Conservation (phyloP, 2,888 invertebrate species). For the Aradus depressus region DNA sequence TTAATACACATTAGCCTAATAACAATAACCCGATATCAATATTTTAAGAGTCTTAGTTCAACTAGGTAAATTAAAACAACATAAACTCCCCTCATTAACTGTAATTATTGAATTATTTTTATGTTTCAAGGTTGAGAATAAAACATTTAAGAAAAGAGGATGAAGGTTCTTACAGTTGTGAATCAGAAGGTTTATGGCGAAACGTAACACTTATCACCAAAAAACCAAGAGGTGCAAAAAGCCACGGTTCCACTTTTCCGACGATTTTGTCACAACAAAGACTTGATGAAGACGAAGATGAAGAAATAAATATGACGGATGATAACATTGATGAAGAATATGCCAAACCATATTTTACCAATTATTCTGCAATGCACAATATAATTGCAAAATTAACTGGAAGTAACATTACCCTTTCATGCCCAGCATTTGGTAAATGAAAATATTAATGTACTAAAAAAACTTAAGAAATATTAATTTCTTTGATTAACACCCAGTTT, state of each 20-base stretch:
- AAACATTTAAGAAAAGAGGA: constrained; percentile 41
- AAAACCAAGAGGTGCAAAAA: constrained; percentile 4
- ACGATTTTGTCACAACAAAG: constrained; percentile 11
- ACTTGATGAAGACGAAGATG: constrained; percentile 16
- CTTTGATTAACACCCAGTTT: too few species aligned
- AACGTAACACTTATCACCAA: constrained; percentile 30
- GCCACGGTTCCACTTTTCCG: constrained; percentile 6
- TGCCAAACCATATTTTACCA: constrained; percentile 19
- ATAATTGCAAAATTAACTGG: constrained; percentile 21
- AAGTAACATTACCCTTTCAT: constrained; percentile 17
- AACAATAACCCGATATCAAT: too few species aligned
- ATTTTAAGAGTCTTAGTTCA: too few species aligned
- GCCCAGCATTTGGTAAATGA: constrained; percentile 25
- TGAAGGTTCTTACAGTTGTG: constrained; percentile 42
- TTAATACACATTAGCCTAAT: too few species aligned
- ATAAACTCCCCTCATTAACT: neutral
- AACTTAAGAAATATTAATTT: too few species aligned
- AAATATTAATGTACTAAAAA: constrained; percentile 8
- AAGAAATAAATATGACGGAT: constrained; percentile 16
- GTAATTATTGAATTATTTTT: neutral
- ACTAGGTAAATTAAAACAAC: too few species aligned
- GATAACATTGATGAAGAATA: constrained; percentile 21
- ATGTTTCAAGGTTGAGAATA: constrained; percentile 34
- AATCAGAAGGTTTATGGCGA: constrained; percentile 27
- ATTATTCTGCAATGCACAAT: constrained; percentile 22